Conservation (phyloP, 2,113 vertebrate species). For the Urocitellus parryii region DNA sequence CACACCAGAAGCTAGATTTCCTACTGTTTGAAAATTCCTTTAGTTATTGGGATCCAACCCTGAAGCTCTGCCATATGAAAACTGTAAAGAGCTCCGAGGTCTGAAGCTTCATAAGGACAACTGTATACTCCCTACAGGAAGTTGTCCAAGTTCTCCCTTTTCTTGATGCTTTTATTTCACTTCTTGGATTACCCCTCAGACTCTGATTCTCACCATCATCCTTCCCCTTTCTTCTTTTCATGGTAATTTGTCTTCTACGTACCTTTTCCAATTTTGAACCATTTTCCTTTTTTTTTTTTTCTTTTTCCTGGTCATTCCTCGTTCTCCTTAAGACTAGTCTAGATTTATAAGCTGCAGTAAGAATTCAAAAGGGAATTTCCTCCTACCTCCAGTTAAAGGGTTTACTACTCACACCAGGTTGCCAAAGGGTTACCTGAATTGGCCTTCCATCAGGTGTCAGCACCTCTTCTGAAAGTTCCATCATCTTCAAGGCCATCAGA, state of each 20-base stretch:
- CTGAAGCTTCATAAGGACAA: background rate
- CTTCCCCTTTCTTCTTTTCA: background rate
- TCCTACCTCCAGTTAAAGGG: background rate
- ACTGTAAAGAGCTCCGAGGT: background rate
- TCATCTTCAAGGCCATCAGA: slow-evolving; percentile 99
- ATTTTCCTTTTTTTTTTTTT: background rate
- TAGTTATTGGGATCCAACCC: background rate
- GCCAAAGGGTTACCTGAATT: slow-evolving; percentile 92
- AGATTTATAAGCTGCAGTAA: background rate
- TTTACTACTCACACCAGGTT: background rate
- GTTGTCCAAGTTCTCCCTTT: background rate
- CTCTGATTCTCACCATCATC: background rate
- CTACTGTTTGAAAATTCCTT: background rate
- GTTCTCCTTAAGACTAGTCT: background rate
- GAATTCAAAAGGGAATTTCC: background rate
- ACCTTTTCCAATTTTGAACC: background rate
- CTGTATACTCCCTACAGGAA: background rate
- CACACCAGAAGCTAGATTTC: background rate
- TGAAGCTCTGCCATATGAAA: background rate
- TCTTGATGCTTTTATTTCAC: background rate
- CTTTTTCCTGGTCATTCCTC: background rate
- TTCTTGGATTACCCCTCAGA: background rate
- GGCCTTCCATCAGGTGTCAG: slow-evolving; percentile 96
- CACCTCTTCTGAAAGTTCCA: slow-evolving; percentile 98
- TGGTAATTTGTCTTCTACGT: background rate